These are phyloP conservation scores for Vimba vimba DNA, from an alignment of 2,113 vertebrate species.

Conservation along the genomic window DNA sequence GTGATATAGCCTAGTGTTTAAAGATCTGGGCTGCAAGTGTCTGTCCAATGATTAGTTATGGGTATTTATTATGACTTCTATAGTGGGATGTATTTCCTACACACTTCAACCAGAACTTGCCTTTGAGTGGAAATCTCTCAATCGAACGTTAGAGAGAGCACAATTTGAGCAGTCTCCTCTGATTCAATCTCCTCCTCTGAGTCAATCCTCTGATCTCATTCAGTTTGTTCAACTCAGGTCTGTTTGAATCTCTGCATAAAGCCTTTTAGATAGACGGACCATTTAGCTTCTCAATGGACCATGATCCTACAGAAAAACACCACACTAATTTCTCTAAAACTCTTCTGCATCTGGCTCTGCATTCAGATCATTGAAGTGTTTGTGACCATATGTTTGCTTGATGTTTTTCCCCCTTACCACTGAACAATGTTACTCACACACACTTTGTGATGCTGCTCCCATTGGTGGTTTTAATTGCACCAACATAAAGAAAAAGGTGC, in stretches of 20 bases:
- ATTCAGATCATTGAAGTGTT: neutral
- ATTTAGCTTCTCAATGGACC: constrained; percentile 30
- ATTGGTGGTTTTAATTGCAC: neutral
- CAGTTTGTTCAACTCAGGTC: neutral
- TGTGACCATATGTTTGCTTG: neutral
- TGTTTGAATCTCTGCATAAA: neutral
- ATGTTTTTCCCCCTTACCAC: neutral
- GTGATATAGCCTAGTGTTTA: neutral
- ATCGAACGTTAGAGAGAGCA: neutral
- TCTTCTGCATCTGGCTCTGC: neutral
- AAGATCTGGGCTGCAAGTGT: neutral
- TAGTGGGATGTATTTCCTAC: neutral
- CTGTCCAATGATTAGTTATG: neutral
- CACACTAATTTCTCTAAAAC: neutral
- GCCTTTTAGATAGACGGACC: constrained; percentile 5
- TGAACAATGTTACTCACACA: neutral
- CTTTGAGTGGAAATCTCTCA: neutral
- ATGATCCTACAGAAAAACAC: neutral
- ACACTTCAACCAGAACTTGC: neutral
- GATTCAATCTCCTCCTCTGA: neutral
- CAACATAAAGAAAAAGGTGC: neutral
- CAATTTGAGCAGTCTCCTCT: neutral
- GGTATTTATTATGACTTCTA: neutral
- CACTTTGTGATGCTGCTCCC: neutral
- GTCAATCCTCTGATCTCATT: neutral